Base-by-base conservation (phyloP, 35 echinoderm and acorn worm genomes). In the Eucidaris tribuloides region DNA sequence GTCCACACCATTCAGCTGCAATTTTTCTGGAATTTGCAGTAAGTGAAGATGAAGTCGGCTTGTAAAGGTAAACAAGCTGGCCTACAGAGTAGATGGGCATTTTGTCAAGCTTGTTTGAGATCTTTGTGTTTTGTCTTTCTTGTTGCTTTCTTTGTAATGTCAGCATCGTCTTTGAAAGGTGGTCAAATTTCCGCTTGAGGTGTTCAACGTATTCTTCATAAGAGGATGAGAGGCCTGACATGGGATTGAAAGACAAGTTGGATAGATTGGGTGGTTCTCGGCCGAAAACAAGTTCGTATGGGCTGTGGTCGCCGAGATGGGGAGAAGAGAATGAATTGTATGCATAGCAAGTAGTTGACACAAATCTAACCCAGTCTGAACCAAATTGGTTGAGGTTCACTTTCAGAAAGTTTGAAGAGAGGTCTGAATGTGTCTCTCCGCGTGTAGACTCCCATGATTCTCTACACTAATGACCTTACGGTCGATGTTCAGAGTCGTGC, bases 281-380 rank as follows among this genome's bases (percentile, higher is more conserved):
- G 28, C 84, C 84, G 22, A 84, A 90, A 20, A 68, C 60, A 62
- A 84, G 58, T 78, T 90, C 27, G 35, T 63, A 90, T 3, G 88
- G 81, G 38, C 81, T 78, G 57, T 78, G 60, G 25, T 84, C 49
- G 28, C 88, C 88, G 33, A 91, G 83, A 84, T 91, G 59, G 31
- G 66, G 80, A 71, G 79, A 90, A 40, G 58, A 52, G 44, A 90
- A 90, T 28, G 78, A 81, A 52, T 82, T 83, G 59, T 89, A 89
- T 18, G 79, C 87, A 83, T 83, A 89, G 14, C 65, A 71, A 4
- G 74, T 28, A 31, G 66, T 83, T 58, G 35, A 46, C 57, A 83
- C 58, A 50, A 46, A 90, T 23, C 80, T 7, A 45, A 84, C 56
- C 86, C 86, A 82, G 72, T 89, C 78, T 32, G 31, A 82, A 17